Evolutionary conservation across 1,140 invertebrate species (phyloP).

Genomic region (Magallana ariakensis): DNA sequence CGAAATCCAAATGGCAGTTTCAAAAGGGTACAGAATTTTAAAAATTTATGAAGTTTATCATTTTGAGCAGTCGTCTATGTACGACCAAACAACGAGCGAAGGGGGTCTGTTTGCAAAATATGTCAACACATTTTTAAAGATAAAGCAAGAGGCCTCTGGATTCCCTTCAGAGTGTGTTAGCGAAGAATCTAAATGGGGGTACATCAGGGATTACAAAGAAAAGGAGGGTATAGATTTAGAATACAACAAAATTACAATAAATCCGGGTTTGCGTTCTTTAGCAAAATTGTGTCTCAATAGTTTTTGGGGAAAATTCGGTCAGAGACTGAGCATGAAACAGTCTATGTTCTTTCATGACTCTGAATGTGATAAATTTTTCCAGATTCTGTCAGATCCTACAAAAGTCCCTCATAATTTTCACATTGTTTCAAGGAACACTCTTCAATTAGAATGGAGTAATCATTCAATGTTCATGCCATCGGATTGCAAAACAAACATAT

Average conservation of each 20-base stretch:
- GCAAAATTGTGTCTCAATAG: slow-evolving; percentile 40
- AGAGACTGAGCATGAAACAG: slow-evolving; percentile 43
- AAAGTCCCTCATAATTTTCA: slow-evolving; percentile 74
- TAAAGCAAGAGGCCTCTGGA: slow-evolving; percentile 62
- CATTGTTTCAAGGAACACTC: slow-evolving; percentile 54
- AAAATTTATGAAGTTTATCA: slow-evolving; percentile 55
- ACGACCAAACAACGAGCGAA: slow-evolving; percentile 21
- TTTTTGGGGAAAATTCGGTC: slow-evolving; percentile 33
- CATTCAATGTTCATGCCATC: background rate
- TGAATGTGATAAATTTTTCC: slow-evolving; percentile 63
- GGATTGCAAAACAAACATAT: slow-evolving; percentile 71
- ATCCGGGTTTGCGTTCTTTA: slow-evolving; percentile 44
- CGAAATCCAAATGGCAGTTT: slow-evolving; percentile 40
- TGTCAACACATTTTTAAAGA: slow-evolving; percentile 60
- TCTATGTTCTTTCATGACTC: slow-evolving; percentile 53
- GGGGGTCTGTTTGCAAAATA: slow-evolving; percentile 57
- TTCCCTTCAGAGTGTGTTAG: slow-evolving; percentile 54
- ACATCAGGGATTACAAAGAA: slow-evolving; percentile 33
- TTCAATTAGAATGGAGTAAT: slow-evolving; percentile 51
- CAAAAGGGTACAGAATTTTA: slow-evolving; percentile 53
- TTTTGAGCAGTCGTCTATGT: slow-evolving; percentile 50
- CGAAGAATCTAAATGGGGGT: slow-evolving; percentile 39
- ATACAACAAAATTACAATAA: slow-evolving; percentile 41
- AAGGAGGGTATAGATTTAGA: slow-evolving; percentile 42
- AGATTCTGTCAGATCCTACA: slow-evolving; percentile 66